Evolutionary conservation across 2,888 invertebrate species (phyloP).

Genomic region (Serripes groenlandicus): DNA sequence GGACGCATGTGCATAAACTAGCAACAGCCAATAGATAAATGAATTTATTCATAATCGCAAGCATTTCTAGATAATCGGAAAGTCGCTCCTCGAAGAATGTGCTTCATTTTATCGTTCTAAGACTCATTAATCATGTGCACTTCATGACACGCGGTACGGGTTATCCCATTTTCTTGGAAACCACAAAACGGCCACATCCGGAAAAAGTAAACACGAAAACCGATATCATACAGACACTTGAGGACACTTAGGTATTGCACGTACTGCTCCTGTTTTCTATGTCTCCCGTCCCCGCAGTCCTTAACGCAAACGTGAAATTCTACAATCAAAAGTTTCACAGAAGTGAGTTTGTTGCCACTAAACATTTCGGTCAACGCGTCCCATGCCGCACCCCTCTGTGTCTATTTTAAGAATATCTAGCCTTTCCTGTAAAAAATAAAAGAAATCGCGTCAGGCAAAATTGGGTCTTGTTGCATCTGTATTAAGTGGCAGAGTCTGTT

Average conservation of each 20-base stretch:
- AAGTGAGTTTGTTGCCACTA: neutral
- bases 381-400: constrained; percentile 13
- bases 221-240: neutral
- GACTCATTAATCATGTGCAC: neutral
- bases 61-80: no score
- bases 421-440: neutral
- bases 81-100: no score
- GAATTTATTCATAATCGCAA: no score
- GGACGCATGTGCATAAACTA: no score
- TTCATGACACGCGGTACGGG: constrained; percentile 5
- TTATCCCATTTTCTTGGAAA: neutral
- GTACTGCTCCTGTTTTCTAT: neutral
- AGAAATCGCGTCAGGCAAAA: no score
- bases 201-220: constrained; percentile 14
- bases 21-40: no score
- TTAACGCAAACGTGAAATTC: constrained; percentile 8
- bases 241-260: neutral
- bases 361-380: neutral
- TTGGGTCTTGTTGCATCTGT: no score
- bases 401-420: constrained; percentile 16
- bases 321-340: neutral
- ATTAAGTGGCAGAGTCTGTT: no score
- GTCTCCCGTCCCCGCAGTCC: neutral
- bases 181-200: constrained; percentile 5
- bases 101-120: no score